Evolutionary conservation across 2,888 invertebrate genomes (phyloP).

Genomic region (Apodemia hepburni): DNA sequence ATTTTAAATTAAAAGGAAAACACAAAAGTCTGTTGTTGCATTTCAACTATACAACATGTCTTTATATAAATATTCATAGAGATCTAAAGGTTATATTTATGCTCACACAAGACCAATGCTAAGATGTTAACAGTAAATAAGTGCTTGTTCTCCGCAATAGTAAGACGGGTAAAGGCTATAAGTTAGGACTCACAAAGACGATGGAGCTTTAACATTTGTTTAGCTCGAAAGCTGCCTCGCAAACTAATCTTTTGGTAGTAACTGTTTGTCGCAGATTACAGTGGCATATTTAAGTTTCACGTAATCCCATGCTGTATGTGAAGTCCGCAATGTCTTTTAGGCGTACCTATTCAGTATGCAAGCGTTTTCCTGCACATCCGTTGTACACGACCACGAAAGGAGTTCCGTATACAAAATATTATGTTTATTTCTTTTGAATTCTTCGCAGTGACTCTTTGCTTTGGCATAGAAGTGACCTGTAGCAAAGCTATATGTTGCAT

Average conservation of each 20-base stretch:
- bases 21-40: too few relatives aligned
- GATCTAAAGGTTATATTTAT: too few relatives aligned
- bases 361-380: conserved; percentile 77
- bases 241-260: conserved; percentile 21
- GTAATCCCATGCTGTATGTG: conserved; percentile 67
- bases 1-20: too few relatives aligned
- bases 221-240: conserved; percentile 8
- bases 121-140: not conserved
- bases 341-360: conserved; percentile 79
- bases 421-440: conserved; percentile 76
- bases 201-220: conserved; percentile 15
- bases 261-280: conserved; percentile 66
- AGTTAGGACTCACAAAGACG: not conserved
- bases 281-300: conserved; percentile 73
- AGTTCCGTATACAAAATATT: conserved; percentile 77
- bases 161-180: not conserved
- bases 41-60: too few relatives aligned
- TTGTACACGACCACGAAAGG: conserved; percentile 74
- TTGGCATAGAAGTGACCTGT: conserved; percentile 58
- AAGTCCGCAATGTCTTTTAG: conserved; percentile 79
- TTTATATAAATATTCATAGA: too few relatives aligned
- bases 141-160: not conserved
- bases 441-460: conserved; percentile 70
- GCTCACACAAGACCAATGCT: too few relatives aligned
- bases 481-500: conserved; percentile 46